Conservation (phyloP, 2,797 vertebrate species). For the Hoplostethus atlanticus region DNA sequence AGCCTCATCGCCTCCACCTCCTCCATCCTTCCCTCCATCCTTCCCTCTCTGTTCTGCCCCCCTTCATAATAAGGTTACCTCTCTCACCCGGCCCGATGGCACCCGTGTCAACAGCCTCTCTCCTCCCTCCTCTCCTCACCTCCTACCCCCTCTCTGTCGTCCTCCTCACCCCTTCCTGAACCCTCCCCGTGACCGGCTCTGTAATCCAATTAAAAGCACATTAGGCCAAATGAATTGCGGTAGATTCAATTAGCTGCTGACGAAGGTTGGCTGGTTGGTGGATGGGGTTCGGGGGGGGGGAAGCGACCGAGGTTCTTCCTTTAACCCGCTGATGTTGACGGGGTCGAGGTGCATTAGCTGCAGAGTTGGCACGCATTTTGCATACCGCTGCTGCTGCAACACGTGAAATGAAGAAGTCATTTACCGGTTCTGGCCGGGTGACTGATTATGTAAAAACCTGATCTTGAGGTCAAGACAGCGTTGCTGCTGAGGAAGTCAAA, state of each 20-base stretch:
- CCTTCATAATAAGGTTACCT: constrained; percentile 56
- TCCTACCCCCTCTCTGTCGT: constrained; percentile 47
- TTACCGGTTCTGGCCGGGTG: constrained; percentile 2
- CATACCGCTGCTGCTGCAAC: constrained; percentile 23
- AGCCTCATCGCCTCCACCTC: constrained; percentile 25
- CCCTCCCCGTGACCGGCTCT: constrained; percentile 73
- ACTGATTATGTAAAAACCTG: neutral
- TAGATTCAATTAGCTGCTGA: constrained; percentile 85
- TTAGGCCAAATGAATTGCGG: constrained; percentile 84
- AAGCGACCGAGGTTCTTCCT: constrained; percentile 26
- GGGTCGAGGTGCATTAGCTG: constrained; percentile 21
- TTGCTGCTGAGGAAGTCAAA: constrained; percentile 6
- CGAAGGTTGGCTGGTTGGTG: constrained; percentile 70
- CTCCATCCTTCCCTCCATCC: neutral
- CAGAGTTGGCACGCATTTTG: constrained; percentile 12
- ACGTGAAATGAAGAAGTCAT: constrained; percentile 28
- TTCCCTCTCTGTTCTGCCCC: constrained; percentile 4
- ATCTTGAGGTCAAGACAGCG: neutral
- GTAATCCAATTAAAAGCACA: constrained; percentile 87
- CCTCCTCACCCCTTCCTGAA: constrained; percentile 71
- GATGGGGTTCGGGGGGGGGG: constrained; percentile 21
- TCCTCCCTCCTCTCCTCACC: constrained; percentile 50
- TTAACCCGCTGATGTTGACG: constrained; percentile 33
- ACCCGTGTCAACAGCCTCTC: constrained; percentile 55
- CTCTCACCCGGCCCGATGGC: neutral